Base-by-base conservation (phyloP, 30 jellyfish, hydroid and myxozoan genomes). In the Nemopilema nomurai region DNA sequence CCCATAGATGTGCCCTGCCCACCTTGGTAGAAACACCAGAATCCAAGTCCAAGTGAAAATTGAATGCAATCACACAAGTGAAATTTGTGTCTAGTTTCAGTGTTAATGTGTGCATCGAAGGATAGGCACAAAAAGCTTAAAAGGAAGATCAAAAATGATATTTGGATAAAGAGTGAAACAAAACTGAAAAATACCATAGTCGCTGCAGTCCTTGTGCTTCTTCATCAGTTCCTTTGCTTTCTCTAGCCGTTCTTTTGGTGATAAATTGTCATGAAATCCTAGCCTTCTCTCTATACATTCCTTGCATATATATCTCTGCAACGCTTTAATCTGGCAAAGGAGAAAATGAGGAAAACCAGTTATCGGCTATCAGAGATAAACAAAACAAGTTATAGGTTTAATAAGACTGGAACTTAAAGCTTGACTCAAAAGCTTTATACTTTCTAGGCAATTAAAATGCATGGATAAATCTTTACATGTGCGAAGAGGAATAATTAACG, bases 241-340 rank as follows among this genome's bases (percentile, higher is more conserved):
- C 17, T 79, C 90, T 20, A 95, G 83, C 75, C 87, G 82, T 41
- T 87, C 97, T 33, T 86, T 92, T 17, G 82, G 30, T 16, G 92
- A 16, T 26, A 95, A 51, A 18, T 83, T 69, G 25, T 82, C 88
- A 53, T 82, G 88, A 70, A 28, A 78, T 22, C 97, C 97, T 25
- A 95, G 87, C 67, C 95, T 75, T 29, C 91, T 51, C 49, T 82
- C 84, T 22, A 95, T 28, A 76, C 99, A 95, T 70, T 95, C 99
- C 27, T 85, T 71, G 62, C 99, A 95, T 22, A 87, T 87, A 17
- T 72, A 94, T 63, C 92, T 77, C 49, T 77, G 95, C 49, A 86
- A 52, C 6, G 82, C 81, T 53, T 69, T 86, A 25, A 86, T 73
- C 89, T 86, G 26, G 77, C 62, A 73, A 64, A 41, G n/a, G 31